These are phyloP conservation scores for Sclerodermus sp. DNA, from an alignment of 2,888 invertebrate genomes.

Conservation along the genomic window DNA sequence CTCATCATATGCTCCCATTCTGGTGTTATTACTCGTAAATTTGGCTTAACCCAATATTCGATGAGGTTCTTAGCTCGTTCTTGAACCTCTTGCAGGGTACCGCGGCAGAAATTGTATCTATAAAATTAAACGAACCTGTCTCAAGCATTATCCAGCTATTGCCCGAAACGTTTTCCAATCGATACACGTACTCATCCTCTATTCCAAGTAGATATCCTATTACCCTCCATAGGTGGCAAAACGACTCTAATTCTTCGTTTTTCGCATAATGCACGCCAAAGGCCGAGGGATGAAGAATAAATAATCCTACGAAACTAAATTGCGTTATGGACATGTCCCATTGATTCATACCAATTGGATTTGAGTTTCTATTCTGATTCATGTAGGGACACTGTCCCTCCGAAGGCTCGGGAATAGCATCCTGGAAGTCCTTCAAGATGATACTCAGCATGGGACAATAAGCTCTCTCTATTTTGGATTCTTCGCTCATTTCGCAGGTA, in stretches of 20 bases:
- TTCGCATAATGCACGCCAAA: constrained; percentile 53
- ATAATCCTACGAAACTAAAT: constrained; percentile 60
- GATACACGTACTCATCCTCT: constrained; percentile 42
- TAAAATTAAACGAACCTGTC: background rate
- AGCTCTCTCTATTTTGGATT: constrained; percentile 25
- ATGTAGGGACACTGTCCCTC: constrained; percentile 33
- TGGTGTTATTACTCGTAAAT: constrained; percentile 39
- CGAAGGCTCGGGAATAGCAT: constrained; percentile 26
- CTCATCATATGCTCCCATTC: constrained; percentile 58
- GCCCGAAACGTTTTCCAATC: constrained; percentile 37
- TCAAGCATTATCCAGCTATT: too few species aligned
- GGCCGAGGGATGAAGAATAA: constrained; percentile 56
- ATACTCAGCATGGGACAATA: constrained; percentile 27
- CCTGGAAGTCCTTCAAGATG: constrained; percentile 29
- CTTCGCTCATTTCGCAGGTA: constrained; percentile 26
- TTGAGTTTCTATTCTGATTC: background rate
- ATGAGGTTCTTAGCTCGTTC: constrained; percentile 40
- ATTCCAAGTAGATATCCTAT: constrained; percentile 61
- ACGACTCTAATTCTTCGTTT: constrained; percentile 59
- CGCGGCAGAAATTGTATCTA: constrained; percentile 55
- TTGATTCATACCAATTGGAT: constrained; percentile 54
- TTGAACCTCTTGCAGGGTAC: constrained; percentile 44
- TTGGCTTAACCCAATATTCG: constrained; percentile 47
- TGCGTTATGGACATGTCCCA: constrained; percentile 62
- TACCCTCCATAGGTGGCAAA: constrained; percentile 61